phyloP scores from a whole-genome alignment of 2,888 invertebrate genomes.

The Candidula unifasciata region DNA sequence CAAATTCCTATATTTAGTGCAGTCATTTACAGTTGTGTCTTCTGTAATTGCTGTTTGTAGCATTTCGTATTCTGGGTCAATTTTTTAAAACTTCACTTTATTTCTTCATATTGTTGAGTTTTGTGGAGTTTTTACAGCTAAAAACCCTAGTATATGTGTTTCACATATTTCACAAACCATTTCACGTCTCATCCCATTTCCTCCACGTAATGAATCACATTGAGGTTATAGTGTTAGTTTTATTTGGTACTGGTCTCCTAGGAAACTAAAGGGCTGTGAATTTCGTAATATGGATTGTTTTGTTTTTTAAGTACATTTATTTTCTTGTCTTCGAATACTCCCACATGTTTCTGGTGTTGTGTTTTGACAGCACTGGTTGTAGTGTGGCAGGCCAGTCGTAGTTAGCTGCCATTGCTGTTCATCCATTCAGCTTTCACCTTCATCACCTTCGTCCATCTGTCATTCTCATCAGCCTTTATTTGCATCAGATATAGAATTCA shows the following conservation, averaged over 20 bases:
- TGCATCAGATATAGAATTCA: constrained; percentile 14
- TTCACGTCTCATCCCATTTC: constrained; percentile 44
- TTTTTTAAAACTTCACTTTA: constrained; percentile 33
- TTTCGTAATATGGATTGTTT: constrained; percentile 37
- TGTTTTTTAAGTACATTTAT: constrained; percentile 7
- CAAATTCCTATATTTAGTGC: constrained; percentile 34
- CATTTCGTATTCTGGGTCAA: constrained; percentile 48
- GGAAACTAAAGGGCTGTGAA: constrained; percentile 53
- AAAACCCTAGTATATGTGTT: constrained; percentile 38
- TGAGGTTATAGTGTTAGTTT: constrained; percentile 20
- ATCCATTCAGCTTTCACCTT: constrained; percentile 29
- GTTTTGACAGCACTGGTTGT: background rate
- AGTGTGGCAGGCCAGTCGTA: constrained; percentile 42
- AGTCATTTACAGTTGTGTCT: constrained; percentile 26
- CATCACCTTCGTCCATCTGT: constrained; percentile 38
- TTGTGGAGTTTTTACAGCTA: constrained; percentile 37
- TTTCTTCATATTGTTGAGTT: constrained; percentile 44
- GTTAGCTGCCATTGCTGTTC: constrained; percentile 37
- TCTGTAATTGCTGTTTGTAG: constrained; percentile 37
- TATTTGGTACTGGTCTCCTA: constrained; percentile 44
- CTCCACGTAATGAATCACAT: constrained; percentile 45
- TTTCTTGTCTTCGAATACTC: constrained; percentile 1
- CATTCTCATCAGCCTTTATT: constrained; percentile 30
- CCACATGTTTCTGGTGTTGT: background rate
- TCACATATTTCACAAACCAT: constrained; percentile 34